These are phyloP conservation scores for Calyptommatus sinebrachiatus DNA, from an alignment of 2,113 vertebrate species.

Conservation along the genomic window DNA sequence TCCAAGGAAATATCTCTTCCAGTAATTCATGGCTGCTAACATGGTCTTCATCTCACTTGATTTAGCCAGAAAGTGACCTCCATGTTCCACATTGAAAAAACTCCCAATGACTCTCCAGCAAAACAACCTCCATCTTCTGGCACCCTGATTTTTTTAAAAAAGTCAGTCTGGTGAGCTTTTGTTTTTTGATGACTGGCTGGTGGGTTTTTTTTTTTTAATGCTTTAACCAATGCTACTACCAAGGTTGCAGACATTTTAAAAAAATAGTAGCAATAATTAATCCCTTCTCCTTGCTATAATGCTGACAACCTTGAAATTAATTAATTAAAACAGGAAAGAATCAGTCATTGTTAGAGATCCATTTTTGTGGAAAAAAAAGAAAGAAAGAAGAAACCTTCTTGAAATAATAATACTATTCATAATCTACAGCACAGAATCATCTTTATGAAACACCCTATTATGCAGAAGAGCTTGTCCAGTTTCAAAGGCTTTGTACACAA, in stretches of 20 bases:
- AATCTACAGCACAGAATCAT: slow-evolving; percentile 31
- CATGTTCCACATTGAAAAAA: too few relatives aligned
- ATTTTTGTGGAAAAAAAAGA: slow-evolving; percentile 30
- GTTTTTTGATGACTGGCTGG: too few relatives aligned
- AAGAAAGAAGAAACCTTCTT: slow-evolving; percentile 1
- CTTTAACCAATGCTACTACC: slow-evolving; percentile 2
- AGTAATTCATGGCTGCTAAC: too few relatives aligned
- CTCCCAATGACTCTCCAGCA: background rate
- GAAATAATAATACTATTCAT: slow-evolving; percentile 43
- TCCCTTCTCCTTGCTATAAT: slow-evolving; percentile 41
- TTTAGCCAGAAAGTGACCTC: too few relatives aligned
- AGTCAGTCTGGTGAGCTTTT: slow-evolving; percentile 6
- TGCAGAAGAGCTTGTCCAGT: slow-evolving; percentile 41
- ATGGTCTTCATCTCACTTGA: too few relatives aligned
- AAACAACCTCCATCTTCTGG: slow-evolving; percentile 4
- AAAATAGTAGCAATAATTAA: slow-evolving; percentile 41
- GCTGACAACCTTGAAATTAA: slow-evolving; percentile 53
- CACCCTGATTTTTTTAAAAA: slow-evolving; percentile 9
- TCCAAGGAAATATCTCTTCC: too few relatives aligned
- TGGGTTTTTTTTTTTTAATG: background rate
- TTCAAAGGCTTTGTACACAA: slow-evolving; percentile 57
- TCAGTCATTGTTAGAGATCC: slow-evolving; percentile 50
- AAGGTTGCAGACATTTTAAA: slow-evolving; percentile 20
- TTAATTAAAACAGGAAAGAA: slow-evolving; percentile 39
- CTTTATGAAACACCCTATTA: slow-evolving; percentile 59